Base-by-base conservation (phyloP, 2,888 invertebrate species). In the Pegoplata infirma region DNA sequence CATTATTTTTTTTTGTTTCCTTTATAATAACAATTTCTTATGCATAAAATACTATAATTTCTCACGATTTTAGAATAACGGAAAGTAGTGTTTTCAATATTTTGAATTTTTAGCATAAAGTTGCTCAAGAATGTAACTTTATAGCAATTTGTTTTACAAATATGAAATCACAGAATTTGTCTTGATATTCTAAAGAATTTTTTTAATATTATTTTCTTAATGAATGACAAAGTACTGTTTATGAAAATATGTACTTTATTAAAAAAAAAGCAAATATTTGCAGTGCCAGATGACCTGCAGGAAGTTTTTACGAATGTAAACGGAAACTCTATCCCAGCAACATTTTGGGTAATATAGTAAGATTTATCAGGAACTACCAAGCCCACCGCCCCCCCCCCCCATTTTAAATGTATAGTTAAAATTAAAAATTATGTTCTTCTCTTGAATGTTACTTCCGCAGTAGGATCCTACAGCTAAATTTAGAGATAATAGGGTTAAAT, bases 51-150 rank as follows among this genome's bases (percentile, higher is more conserved):
- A 21, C 17, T 51, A 55, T 32, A 56, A 46, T 47, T 68, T 68
- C 68, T 58, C 68, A 69, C 69, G 69, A 49, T 69, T 40, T 23
- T 25, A 36, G 21, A 68, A 36, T 23, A 56, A 36, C 19, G 28
- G 36, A 23, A 10, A 10, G 32, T n/a, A 32, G 32, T 32, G 1
- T 32, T 32, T 32, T 32, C 32, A 32, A 32, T 10, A 32, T 32
- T 32, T 32, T 4, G 10, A 32, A 10, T 32, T 32, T 32, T 1
- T 32, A 32, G 6, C 5, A 32, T 7, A 12, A 40, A 40, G 1
- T 10, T 32, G 32, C 36, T 40, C 1, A 40, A 40, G n/a, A n/a
- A 40, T n/a, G 36, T n/a, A n/a, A 12, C n/a, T 40, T 40, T 40
- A n/a, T 8, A 0, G 5, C 5, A n/a, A 3, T 40, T 40, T 40